Evolutionary conservation across 1,140 invertebrate species (phyloP).

Genomic region (Caenorhabditis briggsae): DNA sequence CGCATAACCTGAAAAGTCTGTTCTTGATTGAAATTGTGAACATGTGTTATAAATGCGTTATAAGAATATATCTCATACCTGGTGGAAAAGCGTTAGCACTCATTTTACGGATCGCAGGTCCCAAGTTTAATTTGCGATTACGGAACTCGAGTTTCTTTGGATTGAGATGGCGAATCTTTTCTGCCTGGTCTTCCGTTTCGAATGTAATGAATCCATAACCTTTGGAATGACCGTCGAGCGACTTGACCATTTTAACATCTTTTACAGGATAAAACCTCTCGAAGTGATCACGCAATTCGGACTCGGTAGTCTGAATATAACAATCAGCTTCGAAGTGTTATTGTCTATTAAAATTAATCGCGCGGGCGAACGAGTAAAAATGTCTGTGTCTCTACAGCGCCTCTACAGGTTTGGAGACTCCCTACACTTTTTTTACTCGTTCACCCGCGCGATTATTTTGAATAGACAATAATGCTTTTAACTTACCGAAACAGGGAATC

Average conservation of each 20-base stretch:
- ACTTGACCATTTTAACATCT: conserved; percentile 61
- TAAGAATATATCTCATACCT: neutral
- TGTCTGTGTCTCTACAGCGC: too few species aligned
- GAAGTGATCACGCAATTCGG: conserved; percentile 60
- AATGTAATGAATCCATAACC: conserved; percentile 67
- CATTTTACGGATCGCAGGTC: conserved; percentile 61
- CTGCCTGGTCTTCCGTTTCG: conserved; percentile 64
- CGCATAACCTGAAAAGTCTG: too few species aligned
- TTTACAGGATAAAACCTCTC: conserved; percentile 54
- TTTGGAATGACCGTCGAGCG: conserved; percentile 60
- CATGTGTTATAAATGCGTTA: too few species aligned
- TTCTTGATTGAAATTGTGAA: neutral
- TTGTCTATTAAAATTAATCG: too few species aligned
- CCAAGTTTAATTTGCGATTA: conserved; percentile 54
- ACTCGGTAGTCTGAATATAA: conserved; percentile 61
- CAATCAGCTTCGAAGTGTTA: neutral
- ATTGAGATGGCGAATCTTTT: conserved; percentile 55
- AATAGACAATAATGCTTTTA: too few species aligned
- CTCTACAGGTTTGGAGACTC: too few species aligned
- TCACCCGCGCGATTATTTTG: too few species aligned
- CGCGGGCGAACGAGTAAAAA: too few species aligned
- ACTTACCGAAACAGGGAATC: conserved; percentile 56
- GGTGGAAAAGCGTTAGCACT: conserved; percentile 13
- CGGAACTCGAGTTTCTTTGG: conserved; percentile 61
- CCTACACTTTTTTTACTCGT: too few species aligned